These are phyloP conservation scores for Poecilus cupreus DNA, from an alignment of 2,888 invertebrate species.

Conservation along the genomic window DNA sequence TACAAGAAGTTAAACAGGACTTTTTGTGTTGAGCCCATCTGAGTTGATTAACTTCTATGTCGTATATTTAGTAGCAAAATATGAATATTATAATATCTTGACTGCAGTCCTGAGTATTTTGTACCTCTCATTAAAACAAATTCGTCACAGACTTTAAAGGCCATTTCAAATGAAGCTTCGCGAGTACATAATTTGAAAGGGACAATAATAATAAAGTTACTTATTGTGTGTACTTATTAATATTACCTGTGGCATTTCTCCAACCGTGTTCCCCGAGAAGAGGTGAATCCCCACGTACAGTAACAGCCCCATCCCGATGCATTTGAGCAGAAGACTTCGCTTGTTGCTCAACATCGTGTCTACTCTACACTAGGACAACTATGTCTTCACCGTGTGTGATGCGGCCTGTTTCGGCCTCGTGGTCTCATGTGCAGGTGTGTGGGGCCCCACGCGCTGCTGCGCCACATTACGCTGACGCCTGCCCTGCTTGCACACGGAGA, in stretches of 20 bases:
- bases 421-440: slow-evolving; percentile 52
- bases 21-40: too few relatives aligned
- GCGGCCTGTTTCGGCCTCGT: slow-evolving; percentile 24
- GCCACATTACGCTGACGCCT: slow-evolving; percentile 47
- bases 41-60: too few relatives aligned
- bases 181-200: too few relatives aligned
- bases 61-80: too few relatives aligned
- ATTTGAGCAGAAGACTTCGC: slow-evolving; percentile 58
- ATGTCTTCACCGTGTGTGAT: slow-evolving; percentile 24
- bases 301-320: slow-evolving; percentile 50
- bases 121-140: too few relatives aligned
- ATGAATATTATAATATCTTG: too few relatives aligned
- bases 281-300: slow-evolving; percentile 59
- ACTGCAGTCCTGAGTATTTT: too few relatives aligned
- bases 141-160: too few relatives aligned
- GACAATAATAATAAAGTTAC: too few relatives aligned
- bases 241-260: slow-evolving; percentile 50
- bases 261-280: slow-evolving; percentile 61
- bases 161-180: too few relatives aligned
- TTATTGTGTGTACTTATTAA: too few relatives aligned
- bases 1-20: too few relatives aligned
- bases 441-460: neutral
- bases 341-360: slow-evolving; percentile 57
- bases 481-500: slow-evolving; percentile 5
- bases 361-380: slow-evolving; percentile 24